Conservation (phyloP, 2,113 vertebrate species). For the Mobula birostris region DNA sequence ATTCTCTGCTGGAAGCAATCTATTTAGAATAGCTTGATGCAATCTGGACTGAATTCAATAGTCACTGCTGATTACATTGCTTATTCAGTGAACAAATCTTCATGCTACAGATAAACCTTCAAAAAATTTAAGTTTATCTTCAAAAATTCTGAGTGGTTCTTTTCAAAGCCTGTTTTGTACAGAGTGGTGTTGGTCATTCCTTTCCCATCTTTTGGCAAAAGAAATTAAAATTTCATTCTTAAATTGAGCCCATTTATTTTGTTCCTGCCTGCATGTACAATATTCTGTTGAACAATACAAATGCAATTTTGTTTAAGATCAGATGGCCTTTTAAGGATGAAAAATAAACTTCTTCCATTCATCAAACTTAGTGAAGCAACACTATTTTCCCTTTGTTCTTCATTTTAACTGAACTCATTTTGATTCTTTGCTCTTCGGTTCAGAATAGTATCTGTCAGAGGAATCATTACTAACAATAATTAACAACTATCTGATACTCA, state of each 20-base stretch:
- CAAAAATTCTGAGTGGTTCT: too few species aligned
- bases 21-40: neutral
- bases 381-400: neutral
- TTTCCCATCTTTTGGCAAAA: neutral
- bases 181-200: neutral
- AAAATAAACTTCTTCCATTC: neutral
- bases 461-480: neutral
- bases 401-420: neutral
- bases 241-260: neutral
- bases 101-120: neutral
- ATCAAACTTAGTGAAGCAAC: neutral
- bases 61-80: neutral
- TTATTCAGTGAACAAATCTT: neutral
- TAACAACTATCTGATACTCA: neutral
- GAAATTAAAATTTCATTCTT: neutral
- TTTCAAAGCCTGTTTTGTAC: neutral
- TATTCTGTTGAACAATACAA: neutral
- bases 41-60: neutral
- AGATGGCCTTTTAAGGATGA: neutral
- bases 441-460: neutral
- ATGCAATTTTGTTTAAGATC: neutral
- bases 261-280: neutral
- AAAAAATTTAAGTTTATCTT: neutral
- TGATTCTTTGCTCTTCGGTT: neutral
- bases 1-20: neutral